Base-by-base conservation (phyloP, 2,113 vertebrate genomes). In the Silurus meridionalis region DNA sequence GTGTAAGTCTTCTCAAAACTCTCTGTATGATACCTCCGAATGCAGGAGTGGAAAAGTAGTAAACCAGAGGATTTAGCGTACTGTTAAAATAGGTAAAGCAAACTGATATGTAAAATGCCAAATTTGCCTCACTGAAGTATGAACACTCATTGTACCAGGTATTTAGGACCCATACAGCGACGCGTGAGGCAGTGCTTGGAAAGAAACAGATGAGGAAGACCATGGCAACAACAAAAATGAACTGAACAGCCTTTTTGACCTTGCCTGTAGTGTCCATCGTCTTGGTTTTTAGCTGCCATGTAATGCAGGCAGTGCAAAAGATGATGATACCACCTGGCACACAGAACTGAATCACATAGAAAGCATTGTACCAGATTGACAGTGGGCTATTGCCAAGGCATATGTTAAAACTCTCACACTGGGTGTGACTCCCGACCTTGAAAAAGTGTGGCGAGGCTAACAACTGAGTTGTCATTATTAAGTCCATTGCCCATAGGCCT, bases 71-170 rank as follows among this genome's bases (percentile, higher is more conserved):
- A 88, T 95, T 95, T 46, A 96, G 92, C 28, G 93, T 93, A 0
- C 94, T 96, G 90, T 96, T 95, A 84, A 96, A 94, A 89, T 96
- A 95, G 5, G 95, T 96, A 77, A 95, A 92, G 79, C 94, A 95
- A 28, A 96, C 91, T 0, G 95, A 90, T 0, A 91, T 92, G 84
- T 95, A 96, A 88, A 96, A 96, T 0, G 92, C 92, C 66, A 95
- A 89, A 88, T 94, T 95, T 83, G 90, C 93, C 6, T 90, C 80
- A 13, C 85, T 25, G 25, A 94, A 95, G 67, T 92, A 78, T 0
- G n/a, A 55, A 87, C 95, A 96, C 21, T 95, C 91, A 0, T 87
- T 7, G 14, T 94, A 91, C 93, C 92, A 92, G 0, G 37, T 67
- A 85, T 95, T 94, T 0, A 95, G 91, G 80, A 95, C 60, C 94